Evolutionary conservation across 2,113 vertebrate genomes (phyloP), one percentile per base, ranked within the genome.

Genomic region (Geococcyx californianus): DNA sequence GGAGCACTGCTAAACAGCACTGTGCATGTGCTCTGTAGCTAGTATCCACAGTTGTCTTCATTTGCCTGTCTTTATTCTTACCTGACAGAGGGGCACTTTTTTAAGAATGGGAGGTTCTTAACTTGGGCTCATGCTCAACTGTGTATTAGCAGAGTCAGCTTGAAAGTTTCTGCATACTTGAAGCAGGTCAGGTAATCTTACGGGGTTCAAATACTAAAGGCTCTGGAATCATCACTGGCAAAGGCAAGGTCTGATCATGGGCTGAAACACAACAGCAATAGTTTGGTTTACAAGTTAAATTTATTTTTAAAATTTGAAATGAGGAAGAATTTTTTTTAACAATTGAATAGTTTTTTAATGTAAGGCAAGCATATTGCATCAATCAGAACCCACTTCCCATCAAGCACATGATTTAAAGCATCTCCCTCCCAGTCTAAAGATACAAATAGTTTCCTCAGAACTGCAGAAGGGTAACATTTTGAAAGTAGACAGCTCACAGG

Each of bases 271-370:
- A 70, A 15, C 55, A 66, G 44, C 47, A 67, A 56, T 0, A 54
- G 10, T 7, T 38, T 60, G 8, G 75, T 92, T 76, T 64, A 67
- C 45, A 87, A 86, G 55, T 34, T 25, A 38, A 34, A 69, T 94
- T 92, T 90, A 96, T 76, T 95, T 91, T 84, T 78, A 23, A 68
- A 54, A 66, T 62, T 60, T 91, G 17, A 85, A 84, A 76, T 89
- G 49, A 20, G 40, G 44, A 64, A 29, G 84, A 69, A 40, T 21
- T 16, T 10, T 55, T 59, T 64, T 64, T 28, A 91, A 64, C 23
- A 69, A 19, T 15, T 58, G 45, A 85, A 26, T 59, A 47, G 8
- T 31, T 92, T 85, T 66, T 92, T 67, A 40, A 74, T 13, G 34
- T 86, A 96, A 95, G 84, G 91, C 93, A 96, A 90, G 58, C 51